Conservation (phyloP, 2,797 vertebrate genomes). For the Hafferia zeledoni region DNA sequence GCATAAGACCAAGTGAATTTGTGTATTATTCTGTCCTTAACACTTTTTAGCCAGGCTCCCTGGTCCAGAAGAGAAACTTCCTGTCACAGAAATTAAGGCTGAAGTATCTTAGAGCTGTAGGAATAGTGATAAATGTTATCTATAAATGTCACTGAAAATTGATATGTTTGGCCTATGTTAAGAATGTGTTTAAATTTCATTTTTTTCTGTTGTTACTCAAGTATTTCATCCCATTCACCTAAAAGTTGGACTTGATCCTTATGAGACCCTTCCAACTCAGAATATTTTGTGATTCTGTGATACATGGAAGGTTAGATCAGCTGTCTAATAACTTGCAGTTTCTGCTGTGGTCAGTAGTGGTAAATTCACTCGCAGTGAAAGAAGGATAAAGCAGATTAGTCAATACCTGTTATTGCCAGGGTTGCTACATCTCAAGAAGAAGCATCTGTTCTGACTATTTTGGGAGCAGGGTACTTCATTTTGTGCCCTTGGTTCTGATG, state of each 20-base stretch:
- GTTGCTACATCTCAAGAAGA: not conserved
- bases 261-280: not conserved
- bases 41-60: not conserved
- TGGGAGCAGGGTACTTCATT: not conserved
- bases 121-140: not conserved
- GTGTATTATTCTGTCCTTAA: not conserved
- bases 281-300: not conserved
- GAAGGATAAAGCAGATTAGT: not conserved
- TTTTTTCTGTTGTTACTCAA: not conserved
- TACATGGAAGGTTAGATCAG: not conserved
- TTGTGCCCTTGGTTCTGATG: not conserved
- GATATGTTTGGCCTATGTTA: not conserved
- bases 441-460: not conserved
- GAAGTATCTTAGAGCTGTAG: not conserved
- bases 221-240: not conserved
- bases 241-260: not conserved
- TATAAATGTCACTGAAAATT: not conserved
- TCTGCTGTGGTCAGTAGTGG: not conserved
- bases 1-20: not conserved
- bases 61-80: not conserved
- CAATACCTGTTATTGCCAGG: not conserved
- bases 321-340: not conserved
- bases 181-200: not conserved
- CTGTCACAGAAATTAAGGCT: not conserved
- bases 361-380: not conserved